phyloP scores from a whole-genome alignment of 2,113 vertebrate species.

The Oryzias melastigma region DNA sequence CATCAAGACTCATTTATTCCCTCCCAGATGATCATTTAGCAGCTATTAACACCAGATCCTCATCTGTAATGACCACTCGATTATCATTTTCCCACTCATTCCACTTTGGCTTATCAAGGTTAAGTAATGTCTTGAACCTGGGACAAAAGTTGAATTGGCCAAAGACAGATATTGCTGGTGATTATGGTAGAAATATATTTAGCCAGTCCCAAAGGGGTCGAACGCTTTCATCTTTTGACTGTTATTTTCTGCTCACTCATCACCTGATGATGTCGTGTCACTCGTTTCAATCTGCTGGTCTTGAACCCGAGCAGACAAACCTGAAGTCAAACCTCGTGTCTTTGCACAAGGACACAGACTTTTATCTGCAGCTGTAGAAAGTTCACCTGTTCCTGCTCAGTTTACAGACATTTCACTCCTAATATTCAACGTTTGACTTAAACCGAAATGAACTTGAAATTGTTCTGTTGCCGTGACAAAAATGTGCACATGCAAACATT shows the following conservation, averaged over 20 bases:
- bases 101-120: conserved; percentile 65
- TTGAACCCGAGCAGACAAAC: background rate
- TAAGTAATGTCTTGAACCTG: conserved; percentile 69
- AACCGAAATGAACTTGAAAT: too few species aligned
- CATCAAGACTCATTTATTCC: conserved; percentile 63
- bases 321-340: background rate
- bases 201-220: conserved; percentile 40
- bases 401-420: too few species aligned
- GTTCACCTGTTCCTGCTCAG: too few species aligned
- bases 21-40: conserved; percentile 72
- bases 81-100: conserved; percentile 67
- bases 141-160: conserved; percentile 54
- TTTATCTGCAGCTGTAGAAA: background rate
- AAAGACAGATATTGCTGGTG: conserved; percentile 55
- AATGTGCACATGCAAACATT: too few species aligned
- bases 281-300: conserved; percentile 1
- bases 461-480: too few species aligned
- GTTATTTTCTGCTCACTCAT: conserved; percentile 27
- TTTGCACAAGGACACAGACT: too few species aligned
- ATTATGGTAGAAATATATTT: conserved; percentile 57
- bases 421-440: too few species aligned
- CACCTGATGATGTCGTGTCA: conserved; percentile 14
- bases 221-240: conserved; percentile 8
- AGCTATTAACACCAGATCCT: conserved; percentile 71
- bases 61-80: conserved; percentile 65